Base-by-base conservation (phyloP, 1,140 invertebrate genomes). In the Leptoteleia sp. region DNA sequence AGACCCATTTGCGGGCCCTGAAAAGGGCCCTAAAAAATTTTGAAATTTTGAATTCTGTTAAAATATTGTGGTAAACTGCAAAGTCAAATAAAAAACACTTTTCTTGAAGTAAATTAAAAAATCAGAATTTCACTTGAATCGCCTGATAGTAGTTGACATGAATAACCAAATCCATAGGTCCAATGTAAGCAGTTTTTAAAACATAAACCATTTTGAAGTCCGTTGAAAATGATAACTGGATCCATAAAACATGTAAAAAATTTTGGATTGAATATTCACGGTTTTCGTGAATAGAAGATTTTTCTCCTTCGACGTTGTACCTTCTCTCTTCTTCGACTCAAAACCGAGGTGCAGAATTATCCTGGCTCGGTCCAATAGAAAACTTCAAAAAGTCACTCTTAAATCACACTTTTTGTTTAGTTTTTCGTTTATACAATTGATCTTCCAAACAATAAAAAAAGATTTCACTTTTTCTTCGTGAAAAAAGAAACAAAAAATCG, bases 1-100 rank as follows among this genome's bases (percentile, higher is more conserved):
- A 72, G 57, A 88, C 25, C 22, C 11, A 85, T 84, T 85, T 89
- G 87, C 86, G 88, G 88, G 87, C 86, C 88, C 87, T 85, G 67
- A 84, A 82, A 83, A 85, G 87, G 87, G 80, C 88, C 87, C 87
- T 88, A 85, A 84, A 25, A n/a, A 83, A 33, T 35, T 3, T 35
- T 35, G 37, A 22, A 67, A 54, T 65, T 52, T 67, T 22, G 40
- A 47, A 67, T 48, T 64, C 33, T 12, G 35, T 27, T 9, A 29
- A 47, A 22, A 5, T 5, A 22, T 29, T 8, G 27, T 29, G 27
- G 8, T 29, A 33, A 33, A 33, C 12, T 2, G 5, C 31, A 12
- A 33, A 33, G 1, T 12, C 11, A 76, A 78, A 29, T 7, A 84
- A 81, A 80, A 61, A 25, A 25, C 22, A 25, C 3, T 25, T 25